Evolutionary conservation across 1,140 invertebrate genomes (phyloP).

Genomic region (Camponotus floridanus): DNA sequence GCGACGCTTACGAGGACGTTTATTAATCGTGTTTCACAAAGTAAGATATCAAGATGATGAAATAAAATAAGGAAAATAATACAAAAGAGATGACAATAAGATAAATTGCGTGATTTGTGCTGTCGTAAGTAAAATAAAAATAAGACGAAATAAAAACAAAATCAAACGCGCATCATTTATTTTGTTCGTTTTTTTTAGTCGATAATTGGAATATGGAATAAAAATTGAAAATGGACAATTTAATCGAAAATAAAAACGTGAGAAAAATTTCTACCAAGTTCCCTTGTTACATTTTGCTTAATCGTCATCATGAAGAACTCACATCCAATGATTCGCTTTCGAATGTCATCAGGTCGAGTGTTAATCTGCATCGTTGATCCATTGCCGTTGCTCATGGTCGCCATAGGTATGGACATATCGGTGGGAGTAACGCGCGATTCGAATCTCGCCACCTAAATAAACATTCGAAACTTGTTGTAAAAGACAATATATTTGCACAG

Average conservation of each 20-base stretch:
- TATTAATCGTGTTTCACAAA: not conserved
- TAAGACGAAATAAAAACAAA: not conserved
- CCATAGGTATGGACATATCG: slow-evolving; percentile 78
- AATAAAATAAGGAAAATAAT: not conserved
- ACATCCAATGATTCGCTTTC: slow-evolving; percentile 80
- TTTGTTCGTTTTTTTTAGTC: not conserved
- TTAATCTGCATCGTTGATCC: slow-evolving; percentile 79
- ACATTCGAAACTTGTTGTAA: not conserved
- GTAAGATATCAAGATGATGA: not conserved
- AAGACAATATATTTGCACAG: too few relatives aligned
- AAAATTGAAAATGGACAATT: not conserved
- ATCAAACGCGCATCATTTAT: not conserved
- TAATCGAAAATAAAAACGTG: not conserved
- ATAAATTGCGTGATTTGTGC: slow-evolving; percentile 5
- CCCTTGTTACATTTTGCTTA: not conserved
- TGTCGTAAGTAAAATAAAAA: not conserved
- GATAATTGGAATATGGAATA: not conserved
- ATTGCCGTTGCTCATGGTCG: slow-evolving; percentile 78
- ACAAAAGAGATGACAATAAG: not conserved
- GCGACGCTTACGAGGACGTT: not conserved
- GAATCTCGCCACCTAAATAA: slow-evolving; percentile 78
- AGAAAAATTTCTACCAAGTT: not conserved
- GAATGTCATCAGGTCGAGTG: slow-evolving; percentile 80
- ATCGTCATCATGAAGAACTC: slow-evolving; percentile 38
- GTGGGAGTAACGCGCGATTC: slow-evolving; percentile 75